These are phyloP conservation scores for Hylomyscus alleni DNA, from an alignment of 2,797 vertebrate species.

Conservation along the genomic window DNA sequence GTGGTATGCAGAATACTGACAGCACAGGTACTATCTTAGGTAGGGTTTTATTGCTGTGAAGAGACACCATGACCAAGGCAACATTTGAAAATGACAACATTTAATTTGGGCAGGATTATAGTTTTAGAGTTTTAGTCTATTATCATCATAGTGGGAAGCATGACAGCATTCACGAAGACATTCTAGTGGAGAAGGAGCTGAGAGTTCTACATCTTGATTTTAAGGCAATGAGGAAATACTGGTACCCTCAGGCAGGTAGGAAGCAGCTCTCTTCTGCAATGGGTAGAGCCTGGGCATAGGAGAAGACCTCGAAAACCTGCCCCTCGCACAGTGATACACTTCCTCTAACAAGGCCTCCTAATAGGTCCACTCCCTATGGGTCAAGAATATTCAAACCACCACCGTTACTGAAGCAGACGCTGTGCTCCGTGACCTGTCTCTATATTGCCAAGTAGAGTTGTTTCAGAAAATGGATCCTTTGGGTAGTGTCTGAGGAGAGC, in stretches of 20 bases:
- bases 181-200: neutral
- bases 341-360: neutral
- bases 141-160: neutral
- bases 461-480: neutral
- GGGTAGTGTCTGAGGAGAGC: neutral
- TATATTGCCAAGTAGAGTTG: neutral
- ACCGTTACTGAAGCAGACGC: neutral
- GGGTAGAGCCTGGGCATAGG: neutral
- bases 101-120: neutral
- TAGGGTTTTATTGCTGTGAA: neutral
- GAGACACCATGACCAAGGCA: neutral
- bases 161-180: neutral
- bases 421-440: too few relatives aligned
- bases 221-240: neutral
- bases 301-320: neutral
- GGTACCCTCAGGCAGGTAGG: neutral
- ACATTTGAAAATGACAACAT: neutral
- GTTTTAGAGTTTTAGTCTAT: neutral
- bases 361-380: neutral
- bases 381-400: neutral
- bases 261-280: neutral
- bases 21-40: neutral
- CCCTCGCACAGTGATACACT: neutral
- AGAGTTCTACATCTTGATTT: neutral
- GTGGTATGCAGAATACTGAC: rapidly evolving